Conservation (phyloP, 2,888 invertebrate genomes). For the Byasa hedistus region DNA sequence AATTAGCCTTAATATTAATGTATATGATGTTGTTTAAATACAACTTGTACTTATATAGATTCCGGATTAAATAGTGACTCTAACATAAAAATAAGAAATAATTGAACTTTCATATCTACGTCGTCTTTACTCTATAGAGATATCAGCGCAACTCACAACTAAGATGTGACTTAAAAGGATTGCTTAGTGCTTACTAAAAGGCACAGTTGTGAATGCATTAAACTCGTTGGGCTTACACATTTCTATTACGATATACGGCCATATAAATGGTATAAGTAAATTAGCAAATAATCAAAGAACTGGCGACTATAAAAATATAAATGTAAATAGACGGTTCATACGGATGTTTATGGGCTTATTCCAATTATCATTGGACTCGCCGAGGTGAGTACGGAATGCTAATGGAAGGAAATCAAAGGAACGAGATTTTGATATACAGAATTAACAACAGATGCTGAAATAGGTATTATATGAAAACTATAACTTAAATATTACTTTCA, state of each 20-base stretch:
- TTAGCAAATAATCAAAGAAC: slow-evolving; percentile 48
- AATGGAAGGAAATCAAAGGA: slow-evolving; percentile 63
- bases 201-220: slow-evolving; percentile 29
- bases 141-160: slow-evolving; percentile 11
- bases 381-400: slow-evolving; percentile 59
- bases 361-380: slow-evolving; percentile 53
- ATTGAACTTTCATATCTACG: not conserved
- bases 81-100: not conserved
- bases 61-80: too few relatives aligned
- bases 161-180: slow-evolving; percentile 26
- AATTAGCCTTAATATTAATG: too few relatives aligned
- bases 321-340: slow-evolving; percentile 50
- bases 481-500: not conserved
- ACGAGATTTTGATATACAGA: slow-evolving; percentile 45
- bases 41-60: too few relatives aligned
- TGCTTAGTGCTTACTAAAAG: slow-evolving; percentile 22
- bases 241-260: slow-evolving; percentile 22
- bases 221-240: slow-evolving; percentile 23
- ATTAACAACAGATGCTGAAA: slow-evolving; percentile 37
- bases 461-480: slow-evolving; percentile 32
- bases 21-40: too few relatives aligned
- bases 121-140: slow-evolving; percentile 15
- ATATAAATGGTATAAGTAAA: slow-evolving; percentile 37
- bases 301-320: slow-evolving; percentile 50
- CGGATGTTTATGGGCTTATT: slow-evolving; percentile 53